Evolutionary conservation across 2,888 invertebrate genomes (phyloP).

Genomic region (Protodeltote pygarga): DNA sequence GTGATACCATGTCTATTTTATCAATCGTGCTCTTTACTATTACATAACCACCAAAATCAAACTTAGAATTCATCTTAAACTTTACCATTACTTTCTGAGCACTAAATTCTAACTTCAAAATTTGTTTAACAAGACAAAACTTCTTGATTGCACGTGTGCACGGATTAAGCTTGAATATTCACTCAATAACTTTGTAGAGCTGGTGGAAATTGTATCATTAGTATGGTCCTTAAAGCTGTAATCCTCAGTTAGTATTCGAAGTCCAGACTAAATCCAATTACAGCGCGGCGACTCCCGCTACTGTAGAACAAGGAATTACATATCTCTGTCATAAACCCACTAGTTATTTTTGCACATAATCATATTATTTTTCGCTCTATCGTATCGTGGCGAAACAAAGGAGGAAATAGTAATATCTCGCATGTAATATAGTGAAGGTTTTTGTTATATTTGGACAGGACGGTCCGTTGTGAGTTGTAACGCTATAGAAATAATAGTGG

Average conservation of each 20-base stretch:
- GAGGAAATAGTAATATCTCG: slow-evolving; percentile 24
- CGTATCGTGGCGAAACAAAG: slow-evolving; percentile 28
- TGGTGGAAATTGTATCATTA: slow-evolving; percentile 64
- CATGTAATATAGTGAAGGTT: slow-evolving; percentile 21
- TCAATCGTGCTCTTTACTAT: no score
- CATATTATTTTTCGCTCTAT: slow-evolving; percentile 31
- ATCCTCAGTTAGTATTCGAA: slow-evolving; percentile 76
- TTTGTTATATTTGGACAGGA: slow-evolving; percentile 37
- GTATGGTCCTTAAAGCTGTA: slow-evolving; percentile 71
- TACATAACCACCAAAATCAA: no score
- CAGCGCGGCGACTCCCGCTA: slow-evolving; percentile 47
- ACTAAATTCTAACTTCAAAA: no score
- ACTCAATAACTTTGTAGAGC: slow-evolving; percentile 47
- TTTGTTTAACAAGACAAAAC: slow-evolving; percentile 2
- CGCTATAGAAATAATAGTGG: slow-evolving; percentile 1
- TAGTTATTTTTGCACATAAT: slow-evolving; percentile 26
- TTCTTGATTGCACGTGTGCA: slow-evolving; percentile 5
- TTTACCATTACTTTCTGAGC: no score
- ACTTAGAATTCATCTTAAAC: no score
- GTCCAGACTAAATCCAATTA: slow-evolving; percentile 84
- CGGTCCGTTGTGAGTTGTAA: slow-evolving; percentile 2
- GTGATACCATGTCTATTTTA: no score
- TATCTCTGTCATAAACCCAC: slow-evolving; percentile 20
- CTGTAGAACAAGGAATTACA: slow-evolving; percentile 51
- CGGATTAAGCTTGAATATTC: slow-evolving; percentile 47